Percentiles rank a stretch among this genome's conserved stretches.
phyloP scores from a whole-genome alignment of 30 jellyfish, hydroid and myxozoan species.

The Turritopsis dohrnii region DNA sequence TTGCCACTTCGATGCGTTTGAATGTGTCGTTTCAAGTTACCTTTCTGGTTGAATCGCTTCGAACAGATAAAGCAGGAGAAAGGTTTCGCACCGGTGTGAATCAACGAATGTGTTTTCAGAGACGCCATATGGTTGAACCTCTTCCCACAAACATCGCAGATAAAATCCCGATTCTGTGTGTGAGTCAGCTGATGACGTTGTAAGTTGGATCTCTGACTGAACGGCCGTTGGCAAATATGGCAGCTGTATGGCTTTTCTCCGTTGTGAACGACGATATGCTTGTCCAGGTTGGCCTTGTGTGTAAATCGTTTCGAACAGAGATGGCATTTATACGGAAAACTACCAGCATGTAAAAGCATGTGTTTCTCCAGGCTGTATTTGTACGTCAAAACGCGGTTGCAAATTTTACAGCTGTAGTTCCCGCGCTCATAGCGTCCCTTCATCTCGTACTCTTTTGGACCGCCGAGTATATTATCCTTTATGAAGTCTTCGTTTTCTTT shows the following conservation, averaged over 20 bases:
- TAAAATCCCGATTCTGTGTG: slow-evolving; percentile 36
- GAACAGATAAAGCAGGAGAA: slow-evolving; percentile 27
- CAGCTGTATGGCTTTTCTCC: slow-evolving; percentile 41
- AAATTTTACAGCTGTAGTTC: slow-evolving; percentile 31
- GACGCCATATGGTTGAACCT: slow-evolving; percentile 39
- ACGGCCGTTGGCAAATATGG: slow-evolving; percentile 36
- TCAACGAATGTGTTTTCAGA: slow-evolving; percentile 28
- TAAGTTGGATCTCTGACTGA: slow-evolving; percentile 33
- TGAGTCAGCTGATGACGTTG: slow-evolving; percentile 44
- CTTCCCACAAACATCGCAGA: slow-evolving; percentile 37
- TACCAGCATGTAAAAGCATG: slow-evolving; percentile 33
- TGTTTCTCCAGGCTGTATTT: slow-evolving; percentile 40
- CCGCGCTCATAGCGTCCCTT: slow-evolving; percentile 41
- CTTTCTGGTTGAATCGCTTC: slow-evolving; percentile 31
- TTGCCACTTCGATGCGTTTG: slow-evolving; percentile 38
- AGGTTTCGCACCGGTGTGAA: slow-evolving; percentile 38
- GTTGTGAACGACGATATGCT: slow-evolving; percentile 34
- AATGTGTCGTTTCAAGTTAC: slow-evolving; percentile 27
- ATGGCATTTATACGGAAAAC: slow-evolving; percentile 28
- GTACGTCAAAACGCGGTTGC: slow-evolving; percentile 34
- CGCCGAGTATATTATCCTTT: slow-evolving; percentile 31
- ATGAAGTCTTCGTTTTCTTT: slow-evolving; percentile 31
- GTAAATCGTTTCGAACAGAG: slow-evolving; percentile 34
- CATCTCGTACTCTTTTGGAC: slow-evolving; percentile 27
- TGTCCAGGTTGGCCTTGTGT: slow-evolving; percentile 33